A percentile compares a stretch with the other conserved stretches of the same genome.
phyloP scores from a whole-genome alignment of 2,888 invertebrate species.

The Orthosia cruda region DNA sequence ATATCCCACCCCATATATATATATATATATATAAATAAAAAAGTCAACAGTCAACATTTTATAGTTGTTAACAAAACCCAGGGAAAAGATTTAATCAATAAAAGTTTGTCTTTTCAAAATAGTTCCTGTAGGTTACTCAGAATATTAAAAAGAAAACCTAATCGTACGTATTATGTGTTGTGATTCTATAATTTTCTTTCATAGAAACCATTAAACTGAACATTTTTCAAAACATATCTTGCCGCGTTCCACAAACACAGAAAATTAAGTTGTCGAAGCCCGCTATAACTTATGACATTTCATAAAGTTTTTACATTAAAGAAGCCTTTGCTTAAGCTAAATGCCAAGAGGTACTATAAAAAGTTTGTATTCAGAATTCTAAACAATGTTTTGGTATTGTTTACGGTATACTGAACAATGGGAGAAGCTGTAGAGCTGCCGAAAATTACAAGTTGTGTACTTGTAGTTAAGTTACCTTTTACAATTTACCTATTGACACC shows the following conservation, averaged over 20 bases:
- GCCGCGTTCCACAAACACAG: slow-evolving; percentile 5
- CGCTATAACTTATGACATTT: slow-evolving; percentile 51
- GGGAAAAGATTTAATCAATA: too few species aligned
- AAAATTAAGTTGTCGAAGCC: slow-evolving; percentile 24
- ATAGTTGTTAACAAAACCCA: too few species aligned
- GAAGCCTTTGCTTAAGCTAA: slow-evolving; percentile 52
- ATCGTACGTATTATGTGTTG: neutral
- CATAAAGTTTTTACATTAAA: slow-evolving; percentile 51
- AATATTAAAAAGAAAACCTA: too few species aligned
- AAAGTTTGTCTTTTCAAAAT: neutral
- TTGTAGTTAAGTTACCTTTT: slow-evolving; percentile 1
- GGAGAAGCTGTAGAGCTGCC: slow-evolving; percentile 37
- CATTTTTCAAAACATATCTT: slow-evolving; percentile 10
- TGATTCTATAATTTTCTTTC: neutral
- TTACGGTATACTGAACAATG: slow-evolving; percentile 44
- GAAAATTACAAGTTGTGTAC: slow-evolving; percentile 45
- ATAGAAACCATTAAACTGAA: neutral
- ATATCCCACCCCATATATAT: too few species aligned
- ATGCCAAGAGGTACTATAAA: slow-evolving; percentile 51
- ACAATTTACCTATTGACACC: slow-evolving; percentile 13
- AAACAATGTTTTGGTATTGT: slow-evolving; percentile 58
- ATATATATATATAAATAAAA: too few species aligned
- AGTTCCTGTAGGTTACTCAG: neutral
- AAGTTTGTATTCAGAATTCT: slow-evolving; percentile 52
- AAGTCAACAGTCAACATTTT: too few species aligned